Evolutionary conservation across 2,113 vertebrate genomes (phyloP).

Genomic region (Aphelocoma coerulescens): DNA sequence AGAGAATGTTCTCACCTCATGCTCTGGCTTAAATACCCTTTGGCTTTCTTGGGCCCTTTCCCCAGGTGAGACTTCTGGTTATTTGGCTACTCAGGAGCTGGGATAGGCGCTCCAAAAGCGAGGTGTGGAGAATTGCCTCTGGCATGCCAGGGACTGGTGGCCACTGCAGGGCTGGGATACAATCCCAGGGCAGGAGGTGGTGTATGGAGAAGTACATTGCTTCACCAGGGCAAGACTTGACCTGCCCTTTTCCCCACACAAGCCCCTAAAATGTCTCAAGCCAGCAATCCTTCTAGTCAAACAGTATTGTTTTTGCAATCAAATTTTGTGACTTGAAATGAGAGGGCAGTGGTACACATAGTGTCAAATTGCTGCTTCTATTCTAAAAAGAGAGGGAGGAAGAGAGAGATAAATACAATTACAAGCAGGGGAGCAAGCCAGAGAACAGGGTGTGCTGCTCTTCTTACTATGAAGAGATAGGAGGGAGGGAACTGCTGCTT

Average conservation of each 20-base stretch:
- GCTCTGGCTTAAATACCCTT: background rate
- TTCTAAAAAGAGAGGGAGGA: background rate
- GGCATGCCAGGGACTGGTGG: no score
- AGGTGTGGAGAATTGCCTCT: background rate
- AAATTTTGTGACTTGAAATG: background rate
- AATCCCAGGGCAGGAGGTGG: accelerated
- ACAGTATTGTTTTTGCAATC: background rate
- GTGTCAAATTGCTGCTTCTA: background rate
- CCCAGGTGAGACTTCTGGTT: background rate
- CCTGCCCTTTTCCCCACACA: background rate
- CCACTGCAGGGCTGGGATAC: background rate
- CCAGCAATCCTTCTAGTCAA: background rate
- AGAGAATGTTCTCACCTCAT: background rate
- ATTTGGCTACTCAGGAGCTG: background rate
- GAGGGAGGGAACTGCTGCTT: background rate
- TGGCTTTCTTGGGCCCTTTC: background rate
- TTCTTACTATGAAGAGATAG: background rate
- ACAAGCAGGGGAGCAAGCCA: background rate
- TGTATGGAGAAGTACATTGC: background rate
- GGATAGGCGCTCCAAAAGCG: background rate
- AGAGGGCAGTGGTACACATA: accelerated
- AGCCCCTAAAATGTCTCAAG: background rate
- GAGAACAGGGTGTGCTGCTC: background rate
- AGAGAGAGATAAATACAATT: background rate
- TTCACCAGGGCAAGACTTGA: background rate